Evolutionary conservation across 2,888 invertebrate species (phyloP), one percentile per base, ranked within the genome.

Genomic region (Blera fallax): DNA sequence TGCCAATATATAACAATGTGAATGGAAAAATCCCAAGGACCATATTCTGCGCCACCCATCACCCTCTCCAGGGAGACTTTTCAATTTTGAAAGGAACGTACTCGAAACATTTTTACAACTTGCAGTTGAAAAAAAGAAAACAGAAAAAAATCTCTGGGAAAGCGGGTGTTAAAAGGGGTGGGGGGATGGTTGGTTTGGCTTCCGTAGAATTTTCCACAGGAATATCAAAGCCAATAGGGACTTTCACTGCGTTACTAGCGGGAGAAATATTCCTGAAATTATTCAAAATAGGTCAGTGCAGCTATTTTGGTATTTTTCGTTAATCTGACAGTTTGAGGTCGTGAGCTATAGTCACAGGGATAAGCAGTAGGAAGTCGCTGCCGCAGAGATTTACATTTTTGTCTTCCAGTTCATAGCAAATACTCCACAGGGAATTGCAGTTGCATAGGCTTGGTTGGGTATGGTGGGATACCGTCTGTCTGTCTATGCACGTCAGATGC

Each of bases 21-120:
- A 72, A 58, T 43, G 16, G 43, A 43, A 43, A 37, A 72, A 18
- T 56, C 21, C 11, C 21, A 58, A 58, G 24, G 32, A 50, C 27
- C 3, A 50, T 16, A 72, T 72, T 72, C 16, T 50, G 37, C 34
- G 50, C 60, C 45, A 48, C 34, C 48, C 14, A 32, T 10, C 16
- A 29, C n/a, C 40, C 16, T 45, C 27, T 45, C 54, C 34, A 11
- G 3, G n/a, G 37, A 18, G 29, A 65, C 16, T 56, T 58, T 76
- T 67, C 37, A 65, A 58, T 67, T 76, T 67, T 29, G 27, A 58
- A 76, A 76, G 37, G n/a, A n/a, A n/a, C n/a, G n/a, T n/a, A n/a
- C 65, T 37, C n/a, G n/a, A n/a, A n/a, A 67, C 10, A 43, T 56
- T 76, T 65, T 24, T 56, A 64, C 45, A 64, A 54, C 52, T 45